Percentiles rank a stretch among this genome's conserved stretches.
Evolutionary conservation across 1,140 invertebrate species (phyloP).

Genomic region (Rhopalosiphum padi): DNA sequence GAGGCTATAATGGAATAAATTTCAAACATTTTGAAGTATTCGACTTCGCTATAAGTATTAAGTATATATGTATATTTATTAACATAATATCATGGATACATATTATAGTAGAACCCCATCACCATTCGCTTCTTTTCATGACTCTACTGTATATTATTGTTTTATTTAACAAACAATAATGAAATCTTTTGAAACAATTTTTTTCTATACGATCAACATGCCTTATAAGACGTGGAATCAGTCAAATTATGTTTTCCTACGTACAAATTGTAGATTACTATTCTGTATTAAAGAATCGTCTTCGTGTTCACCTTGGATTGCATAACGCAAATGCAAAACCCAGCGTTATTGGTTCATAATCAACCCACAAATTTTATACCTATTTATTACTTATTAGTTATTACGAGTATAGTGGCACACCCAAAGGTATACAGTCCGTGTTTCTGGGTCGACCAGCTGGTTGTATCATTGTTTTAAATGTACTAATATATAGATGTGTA

Average conservation of each 20-base stretch:
- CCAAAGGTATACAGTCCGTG: not conserved
- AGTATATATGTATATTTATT: not conserved
- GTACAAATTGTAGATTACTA: not conserved
- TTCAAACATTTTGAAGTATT: not conserved
- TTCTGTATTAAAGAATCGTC: constrained; percentile 23
- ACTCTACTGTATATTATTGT: not conserved
- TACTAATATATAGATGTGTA: not conserved
- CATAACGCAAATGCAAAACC: not conserved
- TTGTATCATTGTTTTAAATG: not conserved
- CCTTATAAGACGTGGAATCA: constrained; percentile 25
- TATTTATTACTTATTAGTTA: not conserved
- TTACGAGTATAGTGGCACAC: not conserved
- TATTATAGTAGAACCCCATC: not conserved
- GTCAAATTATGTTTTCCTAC: not conserved
- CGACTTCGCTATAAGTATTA: too few species aligned
- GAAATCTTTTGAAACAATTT: constrained; percentile 14
- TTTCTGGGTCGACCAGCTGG: not conserved
- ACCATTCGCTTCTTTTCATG: not conserved
- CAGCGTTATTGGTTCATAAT: constrained; percentile 25
- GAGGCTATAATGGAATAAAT: not conserved
- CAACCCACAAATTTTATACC: constrained; percentile 15
- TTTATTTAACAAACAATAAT: not conserved
- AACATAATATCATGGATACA: not conserved
- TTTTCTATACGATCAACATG: not conserved
- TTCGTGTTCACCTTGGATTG: constrained; percentile 41